phyloP scores from a whole-genome alignment of 2,113 vertebrate genomes.

The Suricata suricatta region DNA sequence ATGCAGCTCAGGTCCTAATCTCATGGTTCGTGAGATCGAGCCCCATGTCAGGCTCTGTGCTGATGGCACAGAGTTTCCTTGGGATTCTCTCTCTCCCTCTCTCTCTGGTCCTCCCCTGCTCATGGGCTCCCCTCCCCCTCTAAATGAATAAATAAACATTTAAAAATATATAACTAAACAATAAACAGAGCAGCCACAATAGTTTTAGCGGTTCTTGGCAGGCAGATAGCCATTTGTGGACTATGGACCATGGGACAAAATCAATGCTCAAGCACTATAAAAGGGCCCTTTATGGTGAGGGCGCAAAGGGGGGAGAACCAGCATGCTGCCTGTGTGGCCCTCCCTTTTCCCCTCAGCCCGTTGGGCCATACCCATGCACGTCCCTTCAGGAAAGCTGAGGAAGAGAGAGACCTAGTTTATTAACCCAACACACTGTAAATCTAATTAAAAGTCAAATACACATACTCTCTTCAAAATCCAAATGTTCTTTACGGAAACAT shows the following conservation, averaged over 20 bases:
- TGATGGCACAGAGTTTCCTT: too few relatives aligned
- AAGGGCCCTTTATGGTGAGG: conserved; percentile 10
- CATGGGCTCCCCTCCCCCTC: too few relatives aligned
- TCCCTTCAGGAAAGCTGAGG: conserved; percentile 54
- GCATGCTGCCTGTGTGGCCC: accelerated
- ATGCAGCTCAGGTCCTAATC: too few relatives aligned
- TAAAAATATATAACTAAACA: too few relatives aligned
- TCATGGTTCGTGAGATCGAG: too few relatives aligned
- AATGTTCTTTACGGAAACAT: conserved; percentile 88
- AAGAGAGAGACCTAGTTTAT: conserved; percentile 67
- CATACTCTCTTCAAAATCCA: conserved; percentile 86
- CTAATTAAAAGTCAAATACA: conserved; percentile 88
- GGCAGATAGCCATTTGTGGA: conserved; percentile 70
- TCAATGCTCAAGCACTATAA: conserved; percentile 53
- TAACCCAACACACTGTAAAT: conserved; percentile 82
- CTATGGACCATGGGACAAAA: conserved; percentile 65
- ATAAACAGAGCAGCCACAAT: conserved; percentile 45
- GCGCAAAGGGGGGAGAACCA: not conserved
- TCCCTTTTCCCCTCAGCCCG: not conserved
- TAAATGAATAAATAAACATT: too few relatives aligned
- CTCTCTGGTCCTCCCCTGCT: too few relatives aligned
- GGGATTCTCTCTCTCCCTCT: too few relatives aligned
- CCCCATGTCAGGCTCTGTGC: too few relatives aligned
- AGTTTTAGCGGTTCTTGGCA: conserved; percentile 59
- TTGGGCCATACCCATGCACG: not conserved